A percentile compares a stretch with the other conserved stretches of the same genome.
These are phyloP conservation scores for Gephyroberyx darwinii DNA, from an alignment of 2,797 vertebrate species.

Conservation along the genomic window DNA sequence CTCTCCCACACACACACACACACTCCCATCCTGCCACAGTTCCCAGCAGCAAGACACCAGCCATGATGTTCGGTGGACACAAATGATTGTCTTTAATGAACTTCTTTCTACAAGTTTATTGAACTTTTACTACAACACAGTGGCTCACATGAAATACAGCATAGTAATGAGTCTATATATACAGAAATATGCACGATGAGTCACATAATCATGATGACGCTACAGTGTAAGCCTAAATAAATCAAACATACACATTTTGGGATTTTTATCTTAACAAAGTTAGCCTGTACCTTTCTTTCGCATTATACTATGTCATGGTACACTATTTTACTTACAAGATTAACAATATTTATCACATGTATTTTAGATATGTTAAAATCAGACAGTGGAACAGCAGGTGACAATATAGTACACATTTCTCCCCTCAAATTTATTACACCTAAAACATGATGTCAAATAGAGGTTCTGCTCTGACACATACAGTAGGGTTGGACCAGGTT, in stretches of 20 bases:
- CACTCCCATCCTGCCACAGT: no score
- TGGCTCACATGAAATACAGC: slow-evolving; percentile 76
- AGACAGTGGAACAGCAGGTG: slow-evolving; percentile 69
- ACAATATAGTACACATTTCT: slow-evolving; percentile 60
- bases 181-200: slow-evolving; percentile 71
- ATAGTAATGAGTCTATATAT: slow-evolving; percentile 74
- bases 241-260: slow-evolving; percentile 65
- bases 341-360: slow-evolving; percentile 78
- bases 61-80: neutral
- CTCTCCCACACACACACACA: neutral
- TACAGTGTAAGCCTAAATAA: slow-evolving; percentile 74
- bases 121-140: slow-evolving; percentile 77
- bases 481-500: slow-evolving; percentile 61
- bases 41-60: neutral
- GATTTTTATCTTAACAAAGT: slow-evolving; percentile 62
- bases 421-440: slow-evolving; percentile 37
- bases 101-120: slow-evolving; percentile 78
- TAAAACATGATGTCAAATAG: slow-evolving; percentile 57
- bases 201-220: slow-evolving; percentile 69
- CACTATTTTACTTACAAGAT: slow-evolving; percentile 76
- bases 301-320: slow-evolving; percentile 60
- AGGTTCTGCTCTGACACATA: slow-evolving; percentile 49
- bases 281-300: slow-evolving; percentile 53
- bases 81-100: slow-evolving; percentile 29
- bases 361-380: slow-evolving; percentile 72